Conservation (phyloP, 2,797 vertebrate species). For the Brotula barbata region DNA sequence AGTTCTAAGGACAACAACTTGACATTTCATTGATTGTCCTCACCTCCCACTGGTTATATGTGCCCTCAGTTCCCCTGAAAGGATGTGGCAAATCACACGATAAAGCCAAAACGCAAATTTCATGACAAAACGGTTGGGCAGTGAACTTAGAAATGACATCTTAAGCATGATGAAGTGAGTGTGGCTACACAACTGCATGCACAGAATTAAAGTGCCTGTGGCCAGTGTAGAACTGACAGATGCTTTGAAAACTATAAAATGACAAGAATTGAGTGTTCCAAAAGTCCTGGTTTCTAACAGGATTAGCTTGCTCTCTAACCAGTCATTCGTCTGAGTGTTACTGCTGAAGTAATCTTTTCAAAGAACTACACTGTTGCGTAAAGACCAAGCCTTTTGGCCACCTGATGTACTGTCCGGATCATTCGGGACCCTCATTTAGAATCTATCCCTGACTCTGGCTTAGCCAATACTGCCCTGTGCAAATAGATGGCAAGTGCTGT, state of each 20-base stretch:
- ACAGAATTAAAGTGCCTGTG: slow-evolving; percentile 40
- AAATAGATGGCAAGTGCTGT: slow-evolving; percentile 57
- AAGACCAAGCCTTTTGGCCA: slow-evolving; percentile 37
- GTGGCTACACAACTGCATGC: slow-evolving; percentile 29
- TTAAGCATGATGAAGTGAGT: slow-evolving; percentile 20
- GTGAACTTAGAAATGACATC: slow-evolving; percentile 14
- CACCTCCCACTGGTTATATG: not conserved
- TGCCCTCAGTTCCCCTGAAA: not conserved
- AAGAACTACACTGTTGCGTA: slow-evolving; percentile 43
- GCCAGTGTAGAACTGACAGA: slow-evolving; percentile 27
- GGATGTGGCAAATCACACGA: slow-evolving; percentile 9
- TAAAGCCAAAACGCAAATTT: slow-evolving; percentile 16
- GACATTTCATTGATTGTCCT: slow-evolving; percentile 16
- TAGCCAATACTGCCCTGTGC: slow-evolving; percentile 46
- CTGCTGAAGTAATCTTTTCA: slow-evolving; percentile 41
- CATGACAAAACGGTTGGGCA: slow-evolving; percentile 15
- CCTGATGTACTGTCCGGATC: slow-evolving; percentile 52
- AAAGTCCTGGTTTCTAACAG: slow-evolving; percentile 12
- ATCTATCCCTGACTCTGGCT: slow-evolving; percentile 41
- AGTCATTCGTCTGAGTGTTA: slow-evolving; percentile 29
- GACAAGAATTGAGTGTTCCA: slow-evolving; percentile 25
- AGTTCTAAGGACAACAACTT: slow-evolving; percentile 6
- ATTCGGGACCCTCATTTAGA: slow-evolving; percentile 37
- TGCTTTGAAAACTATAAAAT: slow-evolving; percentile 32
- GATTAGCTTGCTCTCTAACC: slow-evolving; percentile 34